Base-by-base conservation (phyloP, 2,797 vertebrate genomes). In the Mormyrus hasselquistii region DNA sequence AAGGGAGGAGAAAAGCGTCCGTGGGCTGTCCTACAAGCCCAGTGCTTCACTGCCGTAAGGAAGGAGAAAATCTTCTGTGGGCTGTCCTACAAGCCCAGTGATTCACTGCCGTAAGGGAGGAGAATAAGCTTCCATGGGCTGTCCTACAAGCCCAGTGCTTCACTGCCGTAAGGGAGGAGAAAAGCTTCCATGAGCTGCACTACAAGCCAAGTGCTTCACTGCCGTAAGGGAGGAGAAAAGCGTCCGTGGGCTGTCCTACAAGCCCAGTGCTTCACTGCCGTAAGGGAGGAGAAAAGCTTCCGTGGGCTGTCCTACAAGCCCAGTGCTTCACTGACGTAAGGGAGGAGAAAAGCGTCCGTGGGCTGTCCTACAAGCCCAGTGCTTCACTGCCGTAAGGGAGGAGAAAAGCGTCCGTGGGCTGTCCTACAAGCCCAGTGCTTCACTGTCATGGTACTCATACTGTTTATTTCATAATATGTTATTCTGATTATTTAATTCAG, bases 1-100 rank as follows among this genome's bases (percentile, higher is more conserved):
- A 2, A 86, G 29, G 38, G 41, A 47, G 29, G 86, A 84, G 73
- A 53, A 49, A 88, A 59, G 44, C 53, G 50, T 85, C 47, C 44
- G 4, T 44, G 25, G 29, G 57, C 2, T 16, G 55, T 16, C 16
- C 8, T 53, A 10, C 73, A 44, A 29, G 57, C 16, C 47, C 19
- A 34, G 2, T 59, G 88, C 53, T 90, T 91, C 88, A 22, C 89
- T 29, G 92, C 89, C 90, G 55, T 76, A 2, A 82, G 2, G 76
- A 8, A 47, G 34, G 76, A 84, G 73, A 53, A 49, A 84, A 59
- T 25, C 41, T 62, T 85, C 16, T 16, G 16, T 44, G 9, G 29
- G 57, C 1, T 25, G 57, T 16, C 41, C 4, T 76, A n/a, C 73
- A 57, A 29, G 57, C 16, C 29, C 19, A 34, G 3, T 59, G 88